A percentile compares a stretch with the other conserved stretches of the same genome.
phyloP scores from a whole-genome alignment of 2,113 vertebrate species.

The Ailuropoda melanoleuca region DNA sequence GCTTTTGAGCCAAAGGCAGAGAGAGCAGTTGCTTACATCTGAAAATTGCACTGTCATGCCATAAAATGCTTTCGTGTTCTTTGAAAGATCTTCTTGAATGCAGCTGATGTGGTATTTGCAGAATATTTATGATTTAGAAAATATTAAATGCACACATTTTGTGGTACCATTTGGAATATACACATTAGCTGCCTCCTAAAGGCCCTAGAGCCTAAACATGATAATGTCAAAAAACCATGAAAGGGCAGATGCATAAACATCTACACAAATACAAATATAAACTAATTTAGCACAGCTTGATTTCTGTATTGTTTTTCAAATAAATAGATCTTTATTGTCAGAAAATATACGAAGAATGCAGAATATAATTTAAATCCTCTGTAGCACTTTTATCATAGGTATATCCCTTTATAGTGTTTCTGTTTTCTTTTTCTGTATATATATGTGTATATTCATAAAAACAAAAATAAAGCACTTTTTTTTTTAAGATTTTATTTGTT shows the following conservation, averaged over 20 bases:
- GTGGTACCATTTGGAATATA: neutral
- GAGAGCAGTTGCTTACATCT: neutral
- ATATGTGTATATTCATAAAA: neutral
- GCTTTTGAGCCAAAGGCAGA: neutral
- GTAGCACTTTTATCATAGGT: neutral
- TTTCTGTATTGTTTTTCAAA: neutral
- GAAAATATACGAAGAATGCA: neutral
- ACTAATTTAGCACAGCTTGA: neutral
- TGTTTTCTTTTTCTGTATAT: neutral
- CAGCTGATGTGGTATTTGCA: neutral
- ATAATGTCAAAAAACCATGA: neutral
- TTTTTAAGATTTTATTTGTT: neutral
- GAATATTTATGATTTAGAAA: constrained; percentile 16
- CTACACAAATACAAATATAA: neutral
- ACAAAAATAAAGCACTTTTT: neutral
- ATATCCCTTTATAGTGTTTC: neutral
- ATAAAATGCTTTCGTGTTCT: constrained; percentile 2
- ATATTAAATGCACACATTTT: neutral
- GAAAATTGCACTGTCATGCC: neutral
- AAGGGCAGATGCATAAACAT: neutral
- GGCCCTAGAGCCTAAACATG: neutral
- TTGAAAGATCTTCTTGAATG: neutral
- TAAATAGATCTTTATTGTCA: neutral
- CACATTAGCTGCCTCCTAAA: neutral
- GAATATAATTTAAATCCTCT: neutral